A percentile compares a stretch with the other conserved stretches of the same genome.
Conservation (phyloP, 2,797 vertebrate species). For the Diplodus puntazzo region DNA sequence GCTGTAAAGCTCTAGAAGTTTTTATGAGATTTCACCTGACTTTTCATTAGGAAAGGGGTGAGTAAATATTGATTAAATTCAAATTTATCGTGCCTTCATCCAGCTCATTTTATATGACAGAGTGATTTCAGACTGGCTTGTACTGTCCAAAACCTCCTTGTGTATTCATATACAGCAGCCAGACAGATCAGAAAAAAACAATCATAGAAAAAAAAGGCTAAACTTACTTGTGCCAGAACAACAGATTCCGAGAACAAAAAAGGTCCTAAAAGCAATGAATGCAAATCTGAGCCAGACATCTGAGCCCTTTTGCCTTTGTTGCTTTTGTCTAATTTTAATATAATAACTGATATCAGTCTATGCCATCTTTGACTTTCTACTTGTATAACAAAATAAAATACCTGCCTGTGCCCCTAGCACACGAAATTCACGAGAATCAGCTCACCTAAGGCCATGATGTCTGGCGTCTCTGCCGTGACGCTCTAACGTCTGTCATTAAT, state of each 20-base stretch:
- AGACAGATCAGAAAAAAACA: not conserved
- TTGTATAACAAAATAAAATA: conserved; percentile 7
- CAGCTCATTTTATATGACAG: not conserved
- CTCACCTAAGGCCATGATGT: conserved; percentile 1
- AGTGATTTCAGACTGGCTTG: not conserved
- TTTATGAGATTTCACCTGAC: no score
- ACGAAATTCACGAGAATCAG: conserved; percentile 8
- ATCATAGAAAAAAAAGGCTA: not conserved
- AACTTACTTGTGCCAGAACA: not conserved
- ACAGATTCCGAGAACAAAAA: not conserved
- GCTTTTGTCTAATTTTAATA: conserved; percentile 3
- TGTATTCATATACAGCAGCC: not conserved
- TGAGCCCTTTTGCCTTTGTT: not conserved
- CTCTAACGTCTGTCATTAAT: conserved; percentile 32
- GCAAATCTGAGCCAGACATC: conserved; percentile 14
- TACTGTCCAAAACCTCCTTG: not conserved
- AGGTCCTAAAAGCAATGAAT: conserved; percentile 2
- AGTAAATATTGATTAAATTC: no score
- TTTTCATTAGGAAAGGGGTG: no score
- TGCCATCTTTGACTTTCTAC: not conserved
- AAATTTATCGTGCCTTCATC: not conserved
- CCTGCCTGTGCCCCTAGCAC: not conserved
- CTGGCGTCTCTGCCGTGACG: conserved; percentile 12
- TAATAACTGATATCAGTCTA: conserved; percentile 9
- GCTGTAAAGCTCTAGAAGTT: no score